These are phyloP conservation scores for Periophthalmodon schlosseri DNA, from an alignment of 2,113 vertebrate genomes.

Conservation along the genomic window DNA sequence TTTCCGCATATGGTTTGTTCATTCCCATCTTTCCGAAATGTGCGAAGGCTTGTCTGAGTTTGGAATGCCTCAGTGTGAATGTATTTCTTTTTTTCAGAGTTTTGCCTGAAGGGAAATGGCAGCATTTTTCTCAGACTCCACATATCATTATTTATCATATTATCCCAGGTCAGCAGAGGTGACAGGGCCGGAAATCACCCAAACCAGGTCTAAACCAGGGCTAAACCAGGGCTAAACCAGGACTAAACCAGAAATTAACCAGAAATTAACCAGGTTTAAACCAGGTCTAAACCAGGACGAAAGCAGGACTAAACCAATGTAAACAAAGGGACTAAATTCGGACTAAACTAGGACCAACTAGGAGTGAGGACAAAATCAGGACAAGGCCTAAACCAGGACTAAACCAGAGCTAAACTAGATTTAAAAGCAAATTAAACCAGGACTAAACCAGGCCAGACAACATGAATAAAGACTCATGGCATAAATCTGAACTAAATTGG, in stretches of 20 bases:
- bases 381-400: neutral
- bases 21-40: constrained; percentile 25
- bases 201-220: neutral
- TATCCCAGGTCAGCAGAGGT: constrained; percentile 26
- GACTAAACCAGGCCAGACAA: neutral
- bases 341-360: neutral
- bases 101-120: constrained; percentile 41
- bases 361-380: neutral
- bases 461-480: no score
- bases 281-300: neutral
- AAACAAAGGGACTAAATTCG: neutral
- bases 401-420: neutral
- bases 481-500: neutral
- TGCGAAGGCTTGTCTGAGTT: constrained; percentile 53
- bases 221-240: neutral
- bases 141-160: constrained; percentile 19
- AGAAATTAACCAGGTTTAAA: neutral
- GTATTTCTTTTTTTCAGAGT: constrained; percentile 8
- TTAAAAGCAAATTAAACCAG: neutral
- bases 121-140: constrained; percentile 12
- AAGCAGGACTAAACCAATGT: neutral
- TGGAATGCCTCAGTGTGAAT: constrained; percentile 47
- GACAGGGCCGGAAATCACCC: constrained; percentile 11
- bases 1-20: neutral
- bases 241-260: neutral